Base-by-base conservation (phyloP, 2,888 invertebrate genomes). In the Thera britannica region DNA sequence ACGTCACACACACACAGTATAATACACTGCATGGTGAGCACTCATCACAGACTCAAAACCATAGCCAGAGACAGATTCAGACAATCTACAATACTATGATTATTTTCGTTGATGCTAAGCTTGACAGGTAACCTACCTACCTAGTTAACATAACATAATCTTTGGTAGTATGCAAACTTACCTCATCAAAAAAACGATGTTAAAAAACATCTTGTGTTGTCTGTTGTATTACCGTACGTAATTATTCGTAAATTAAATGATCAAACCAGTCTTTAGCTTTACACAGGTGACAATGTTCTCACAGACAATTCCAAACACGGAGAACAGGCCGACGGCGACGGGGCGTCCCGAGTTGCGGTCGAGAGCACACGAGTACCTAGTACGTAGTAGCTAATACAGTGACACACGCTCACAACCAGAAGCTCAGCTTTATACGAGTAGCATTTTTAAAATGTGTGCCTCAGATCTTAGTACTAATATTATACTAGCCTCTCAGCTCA, bases 281-380 rank as follows among this genome's bases (percentile, higher is more conserved):
- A 67, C 62, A 71, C 75, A 75, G 75, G 70, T 75, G 75, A 66
- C 58, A 70, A 71, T 67, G 65, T 72, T 75, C 73, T 70, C 75
- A 75, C 68, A 70, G 71, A 63, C 64, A 64, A 65, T 66, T 64
- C 66, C 61, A 72, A 69, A 70, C 69, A 70, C 58, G 44, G 58
- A 58, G 59, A 67, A 55, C 57, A 65, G 71, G 65, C 71, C 70
- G 67, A 65, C 60, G 60, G 58, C 63, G 68, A 41, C 67, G 65
- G 62, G 60, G 58, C 63, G 68, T 48, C 67, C 67, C 61, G 65
- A 54, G 44, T 38, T 70, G 73, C 46, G 75, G 73, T 72, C 69
- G 65, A 66, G 68, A 68, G 71, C 70, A 69, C 68, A 72, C 66
- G 66, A 52, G 59, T 9, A 7, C 69, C 57, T 63, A 23, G 23